A percentile compares a stretch with the other conserved stretches of the same genome.
These are phyloP conservation scores for Leptura quadrifasciata DNA, from an alignment of 2,888 invertebrate species.

Conservation along the genomic window DNA sequence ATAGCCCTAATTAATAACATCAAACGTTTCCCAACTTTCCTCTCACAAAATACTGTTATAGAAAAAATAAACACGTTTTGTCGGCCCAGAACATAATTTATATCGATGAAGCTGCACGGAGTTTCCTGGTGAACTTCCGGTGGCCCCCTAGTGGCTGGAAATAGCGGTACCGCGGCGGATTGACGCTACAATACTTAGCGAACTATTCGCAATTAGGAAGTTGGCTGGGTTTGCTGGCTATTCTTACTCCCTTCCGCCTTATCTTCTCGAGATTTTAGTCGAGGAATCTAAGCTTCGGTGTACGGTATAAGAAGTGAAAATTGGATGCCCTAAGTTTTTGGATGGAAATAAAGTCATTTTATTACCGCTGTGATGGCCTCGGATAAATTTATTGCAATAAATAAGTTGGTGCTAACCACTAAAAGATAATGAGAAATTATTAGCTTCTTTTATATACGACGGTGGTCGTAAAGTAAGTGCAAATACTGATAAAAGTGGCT, in stretches of 20 bases:
- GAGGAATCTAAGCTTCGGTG: slow-evolving; percentile 14
- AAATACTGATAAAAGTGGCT: too few relatives aligned
- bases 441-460: not conserved
- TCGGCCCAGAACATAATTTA: slow-evolving; percentile 13
- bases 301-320: slow-evolving; percentile 7
- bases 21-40: not conserved
- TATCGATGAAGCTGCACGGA: slow-evolving; percentile 17
- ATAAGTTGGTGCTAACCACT: slow-evolving; percentile 8
- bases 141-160: not conserved
- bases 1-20: slow-evolving; percentile 12
- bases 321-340: not conserved
- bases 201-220: slow-evolving; percentile 36
- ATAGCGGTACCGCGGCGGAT: not conserved
- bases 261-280: slow-evolving; percentile 14
- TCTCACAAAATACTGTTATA: not conserved
- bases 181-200: slow-evolving; percentile 10
- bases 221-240: slow-evolving; percentile 17
- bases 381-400: slow-evolving; percentile 7
- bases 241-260: slow-evolving; percentile 17
- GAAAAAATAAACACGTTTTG: not conserved
- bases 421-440: not conserved
- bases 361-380: slow-evolving; percentile 6
- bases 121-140: slow-evolving; percentile 15
- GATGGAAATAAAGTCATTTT: slow-evolving; percentile 17
- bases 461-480: not conserved